Evolutionary conservation across 2,113 vertebrate species (phyloP), one percentile per base, ranked within the genome.

Genomic region (Chroicocephalus ridibundus): DNA sequence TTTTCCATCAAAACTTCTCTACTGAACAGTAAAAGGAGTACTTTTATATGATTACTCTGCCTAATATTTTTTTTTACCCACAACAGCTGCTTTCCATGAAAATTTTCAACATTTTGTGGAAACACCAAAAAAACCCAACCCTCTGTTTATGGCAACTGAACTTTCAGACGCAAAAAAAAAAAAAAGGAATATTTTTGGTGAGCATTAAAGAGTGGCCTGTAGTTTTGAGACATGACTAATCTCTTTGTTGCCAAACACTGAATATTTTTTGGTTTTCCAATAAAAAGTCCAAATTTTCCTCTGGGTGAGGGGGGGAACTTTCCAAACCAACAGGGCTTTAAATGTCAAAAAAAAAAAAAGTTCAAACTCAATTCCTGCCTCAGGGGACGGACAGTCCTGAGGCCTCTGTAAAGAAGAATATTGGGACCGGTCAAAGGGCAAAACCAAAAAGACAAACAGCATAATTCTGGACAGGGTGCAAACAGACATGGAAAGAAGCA

Each of bases 51-150:
- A 93, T 91, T 81, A 71, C 6, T 84, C 9, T 58, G 13, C 47
- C 38, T 70, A 44, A 51, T 55, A 13, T 65, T 19, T 42, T 72
- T 90, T 86, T 88, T 80, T 25, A 51, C 36, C 82, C 78, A 82
- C 83, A 94, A 84, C 77, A 96, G 95, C 83, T 94, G 93, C 96
- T 96, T 95, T 96, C 83, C 95, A 96, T 94, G 95, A 96, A 96
- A 94, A 87, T 89, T 89, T 91, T 93, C 75, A 83, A 54, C 34
- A 24, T 94, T 95, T 97, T 94, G 66, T 91, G 70, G 80, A 93
- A 95, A 91, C 24, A 57, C 82, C 74, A 69, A 80, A 87, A 94
- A 65, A 86, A 40, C 13, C 12, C 66, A 92, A 60, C 32, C 55
- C 21, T 89, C 84, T 82, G 34, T 90, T 95, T 88, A 74, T 78